Percentiles rank a stretch among this genome's conserved stretches.
Conservation (phyloP, 2,113 vertebrate species). For the Symphodus melops region DNA sequence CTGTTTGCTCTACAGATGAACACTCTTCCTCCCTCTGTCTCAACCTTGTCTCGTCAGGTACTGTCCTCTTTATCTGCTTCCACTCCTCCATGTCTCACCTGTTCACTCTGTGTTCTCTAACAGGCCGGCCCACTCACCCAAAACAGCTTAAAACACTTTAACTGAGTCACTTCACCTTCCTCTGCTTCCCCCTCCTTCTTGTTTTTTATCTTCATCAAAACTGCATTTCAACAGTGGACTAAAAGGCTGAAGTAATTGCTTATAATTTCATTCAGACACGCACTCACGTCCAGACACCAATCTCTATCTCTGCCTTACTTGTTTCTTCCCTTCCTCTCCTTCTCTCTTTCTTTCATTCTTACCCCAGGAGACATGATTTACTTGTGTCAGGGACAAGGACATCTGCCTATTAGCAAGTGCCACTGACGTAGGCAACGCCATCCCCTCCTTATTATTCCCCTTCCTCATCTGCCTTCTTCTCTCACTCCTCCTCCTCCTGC, state of each 20-base stretch:
- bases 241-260: constrained; percentile 68
- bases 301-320: constrained; percentile 61
- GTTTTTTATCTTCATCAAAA: constrained; percentile 70
- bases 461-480: constrained; percentile 71
- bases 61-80: background rate
- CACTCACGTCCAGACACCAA: constrained; percentile 58
- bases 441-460: constrained; percentile 72
- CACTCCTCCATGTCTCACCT: constrained; percentile 26
- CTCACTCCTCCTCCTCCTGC: constrained; percentile 72
- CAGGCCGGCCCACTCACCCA: constrained; percentile 31
- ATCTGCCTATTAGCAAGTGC: constrained; percentile 79
- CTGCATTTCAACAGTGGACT: constrained; percentile 58
- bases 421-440: constrained; percentile 76
- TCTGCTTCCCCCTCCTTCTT: constrained; percentile 41
- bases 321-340: constrained; percentile 60
- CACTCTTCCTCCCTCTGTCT: no score
- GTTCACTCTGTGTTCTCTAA: constrained; percentile 12
- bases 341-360: constrained; percentile 55
- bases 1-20: no score
- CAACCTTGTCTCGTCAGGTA: no score
- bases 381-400: constrained; percentile 86
- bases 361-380: constrained; percentile 80
- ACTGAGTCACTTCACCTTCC: constrained; percentile 51
- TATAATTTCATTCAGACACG: constrained; percentile 74
- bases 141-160: constrained; percentile 53